Evolutionary conservation across 2,888 invertebrate genomes (phyloP).

Genomic region (Ceraclea dissimilis): DNA sequence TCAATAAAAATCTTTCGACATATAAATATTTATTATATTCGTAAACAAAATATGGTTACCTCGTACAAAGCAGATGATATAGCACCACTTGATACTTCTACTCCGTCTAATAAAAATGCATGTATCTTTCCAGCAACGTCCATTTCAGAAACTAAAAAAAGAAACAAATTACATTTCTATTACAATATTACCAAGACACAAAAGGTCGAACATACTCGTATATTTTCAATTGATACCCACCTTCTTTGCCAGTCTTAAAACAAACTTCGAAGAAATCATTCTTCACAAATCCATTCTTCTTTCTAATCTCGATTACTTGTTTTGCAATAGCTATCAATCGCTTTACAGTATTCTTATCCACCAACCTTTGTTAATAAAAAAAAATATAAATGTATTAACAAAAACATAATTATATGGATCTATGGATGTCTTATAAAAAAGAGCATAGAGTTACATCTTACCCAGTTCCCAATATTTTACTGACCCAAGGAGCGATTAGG

Average conservation of each 20-base stretch:
- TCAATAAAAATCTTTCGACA: neutral
- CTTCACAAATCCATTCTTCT: slow-evolving; percentile 7
- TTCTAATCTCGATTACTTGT: slow-evolving; percentile 8
- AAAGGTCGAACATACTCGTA: too few species aligned
- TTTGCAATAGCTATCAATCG: slow-evolving; percentile 8
- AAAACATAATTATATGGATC: too few species aligned
- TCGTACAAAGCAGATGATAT: slow-evolving; percentile 15
- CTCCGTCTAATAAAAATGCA: slow-evolving; percentile 18
- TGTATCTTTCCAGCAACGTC: slow-evolving; percentile 11
- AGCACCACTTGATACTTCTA: slow-evolving; percentile 16
- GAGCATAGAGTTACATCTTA: neutral
- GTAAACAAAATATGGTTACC: slow-evolving; percentile 5
- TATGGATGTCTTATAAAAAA: too few species aligned
- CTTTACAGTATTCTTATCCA: slow-evolving; percentile 8
- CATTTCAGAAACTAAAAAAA: slow-evolving; percentile 7
- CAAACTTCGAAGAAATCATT: slow-evolving; percentile 14
- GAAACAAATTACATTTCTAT: too few species aligned
- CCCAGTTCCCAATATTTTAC: slow-evolving; percentile 1
- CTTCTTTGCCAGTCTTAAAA: too few species aligned
- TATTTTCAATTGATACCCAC: too few species aligned
- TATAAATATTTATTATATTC: too few species aligned
- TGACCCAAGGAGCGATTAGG: slow-evolving; percentile 10
- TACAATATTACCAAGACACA: too few species aligned
- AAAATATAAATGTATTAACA: too few species aligned
- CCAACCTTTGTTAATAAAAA: too few species aligned